phyloP scores from a whole-genome alignment of 2,113 vertebrate genomes.

The Aramus guarauna region DNA sequence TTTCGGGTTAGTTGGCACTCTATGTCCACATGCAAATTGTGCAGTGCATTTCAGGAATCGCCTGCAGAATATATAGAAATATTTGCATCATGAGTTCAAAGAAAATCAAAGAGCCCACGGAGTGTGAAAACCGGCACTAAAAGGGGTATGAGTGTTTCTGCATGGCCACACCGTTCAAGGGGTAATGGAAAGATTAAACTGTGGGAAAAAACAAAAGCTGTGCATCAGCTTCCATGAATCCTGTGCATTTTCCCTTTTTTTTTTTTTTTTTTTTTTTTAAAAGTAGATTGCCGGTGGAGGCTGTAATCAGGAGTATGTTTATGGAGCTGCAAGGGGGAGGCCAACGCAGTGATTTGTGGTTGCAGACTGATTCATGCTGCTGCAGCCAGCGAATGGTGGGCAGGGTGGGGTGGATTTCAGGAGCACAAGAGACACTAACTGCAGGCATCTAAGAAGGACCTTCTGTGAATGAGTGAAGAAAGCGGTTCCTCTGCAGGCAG shows the following conservation, averaged over 20 bases:
- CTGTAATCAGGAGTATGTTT: slow-evolving; percentile 24
- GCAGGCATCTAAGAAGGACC: not conserved
- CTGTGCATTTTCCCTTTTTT: not conserved
- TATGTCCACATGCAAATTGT: not conserved
- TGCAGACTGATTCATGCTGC: slow-evolving; percentile 3
- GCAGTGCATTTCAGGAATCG: not conserved
- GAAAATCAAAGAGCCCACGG: not conserved
- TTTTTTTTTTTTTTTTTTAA: not conserved
- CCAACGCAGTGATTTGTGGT: not conserved
- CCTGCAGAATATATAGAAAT: not conserved
- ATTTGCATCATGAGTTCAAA: not conserved
- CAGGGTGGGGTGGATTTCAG: not conserved
- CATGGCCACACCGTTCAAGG: slow-evolving; percentile 6
- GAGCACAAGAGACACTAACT: not conserved
- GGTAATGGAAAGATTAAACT: not conserved
- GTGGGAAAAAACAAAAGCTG: not conserved
- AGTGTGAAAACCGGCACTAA: not conserved
- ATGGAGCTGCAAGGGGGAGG: slow-evolving; percentile 4
- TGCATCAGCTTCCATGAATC: slow-evolving; percentile 30
- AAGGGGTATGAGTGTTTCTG: slow-evolving; percentile 1
- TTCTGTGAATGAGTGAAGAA: not conserved
- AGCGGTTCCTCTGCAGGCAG: not conserved
- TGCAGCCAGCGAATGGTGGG: not conserved
- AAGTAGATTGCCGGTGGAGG: not conserved
- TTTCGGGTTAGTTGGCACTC: not conserved